Evolutionary conservation across 2,888 invertebrate genomes (phyloP).

Genomic region (Mayetiola destructor): DNA sequence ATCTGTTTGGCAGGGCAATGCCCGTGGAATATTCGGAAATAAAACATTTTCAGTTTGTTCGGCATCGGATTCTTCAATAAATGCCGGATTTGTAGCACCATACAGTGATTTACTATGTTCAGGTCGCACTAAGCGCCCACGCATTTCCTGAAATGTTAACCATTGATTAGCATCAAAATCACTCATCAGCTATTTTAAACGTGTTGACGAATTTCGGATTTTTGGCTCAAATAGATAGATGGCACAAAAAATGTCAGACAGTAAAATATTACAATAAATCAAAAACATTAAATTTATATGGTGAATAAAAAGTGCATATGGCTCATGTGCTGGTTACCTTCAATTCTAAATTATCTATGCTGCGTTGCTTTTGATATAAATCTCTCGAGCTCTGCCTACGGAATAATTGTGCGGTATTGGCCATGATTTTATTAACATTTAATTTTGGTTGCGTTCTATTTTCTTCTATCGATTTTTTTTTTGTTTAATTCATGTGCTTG

Average conservation of each 20-base stretch:
- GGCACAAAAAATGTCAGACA: not conserved
- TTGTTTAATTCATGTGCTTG: no score
- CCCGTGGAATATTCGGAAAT: slow-evolving; percentile 21
- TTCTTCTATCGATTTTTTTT: no score
- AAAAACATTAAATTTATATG: no score
- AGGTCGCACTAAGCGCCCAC: slow-evolving; percentile 58
- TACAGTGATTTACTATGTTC: slow-evolving; percentile 56
- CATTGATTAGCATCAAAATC: not conserved
- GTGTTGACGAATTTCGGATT: no score
- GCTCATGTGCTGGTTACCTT: no score
- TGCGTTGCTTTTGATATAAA: slow-evolving; percentile 52
- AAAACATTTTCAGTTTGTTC: slow-evolving; percentile 36
- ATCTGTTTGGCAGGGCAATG: slow-evolving; percentile 34
- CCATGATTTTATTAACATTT: slow-evolving; percentile 57
- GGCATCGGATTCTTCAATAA: slow-evolving; percentile 35
- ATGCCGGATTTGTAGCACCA: slow-evolving; percentile 77
- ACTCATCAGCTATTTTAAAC: not conserved
- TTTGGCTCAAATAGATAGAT: not conserved
- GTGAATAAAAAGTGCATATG: no score
- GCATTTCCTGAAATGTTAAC: slow-evolving; percentile 56
- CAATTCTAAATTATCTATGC: slow-evolving; percentile 72
- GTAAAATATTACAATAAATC: no score
- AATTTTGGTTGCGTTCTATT: no score
- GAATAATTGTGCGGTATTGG: slow-evolving; percentile 78
- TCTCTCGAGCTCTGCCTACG: slow-evolving; percentile 80